Evolutionary conservation across 2,888 invertebrate genomes (phyloP).

Genomic region (Drosophila mulleri): DNA sequence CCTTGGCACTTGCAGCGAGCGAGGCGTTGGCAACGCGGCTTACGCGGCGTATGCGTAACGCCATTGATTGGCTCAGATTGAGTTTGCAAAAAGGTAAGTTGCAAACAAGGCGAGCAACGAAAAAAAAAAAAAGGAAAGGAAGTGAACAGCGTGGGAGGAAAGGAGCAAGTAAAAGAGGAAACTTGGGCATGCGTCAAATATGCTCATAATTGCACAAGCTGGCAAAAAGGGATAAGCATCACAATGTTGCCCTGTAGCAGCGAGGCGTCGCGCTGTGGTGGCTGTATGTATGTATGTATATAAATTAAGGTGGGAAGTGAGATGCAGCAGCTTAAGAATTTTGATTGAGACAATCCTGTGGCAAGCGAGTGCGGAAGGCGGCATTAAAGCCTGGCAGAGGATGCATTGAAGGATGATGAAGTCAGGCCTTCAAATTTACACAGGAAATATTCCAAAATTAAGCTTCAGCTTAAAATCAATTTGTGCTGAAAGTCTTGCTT

Average conservation of each 20-base stretch:
- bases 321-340: constrained; percentile 31
- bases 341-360: constrained; percentile 51
- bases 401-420: neutral
- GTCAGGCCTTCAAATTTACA: neutral
- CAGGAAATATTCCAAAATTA: neutral
- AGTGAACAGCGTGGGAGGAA: constrained; percentile 19
- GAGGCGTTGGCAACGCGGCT: constrained; percentile 52
- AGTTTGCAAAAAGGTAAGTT: constrained; percentile 38
- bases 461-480: constrained; percentile 9
- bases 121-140: neutral
- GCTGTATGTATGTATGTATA: too few relatives aligned
- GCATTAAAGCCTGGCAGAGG: neutral
- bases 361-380: constrained; percentile 9
- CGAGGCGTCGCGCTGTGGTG: neutral
- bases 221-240: constrained; percentile 55
- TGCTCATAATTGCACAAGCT: constrained; percentile 66
- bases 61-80: constrained; percentile 72
- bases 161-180: constrained; percentile 10
- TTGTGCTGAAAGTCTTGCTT: neutral
- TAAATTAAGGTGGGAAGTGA: constrained; percentile 24
- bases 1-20: constrained; percentile 51
- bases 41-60: constrained; percentile 75
- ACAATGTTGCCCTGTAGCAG: constrained; percentile 8
- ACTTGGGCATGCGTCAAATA: constrained; percentile 54
- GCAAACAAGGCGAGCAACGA: constrained; percentile 1